A percentile compares a stretch with the other conserved stretches of the same genome.
Evolutionary conservation across 2,797 vertebrate genomes (phyloP).

Genomic region (Diplodus sargus): DNA sequence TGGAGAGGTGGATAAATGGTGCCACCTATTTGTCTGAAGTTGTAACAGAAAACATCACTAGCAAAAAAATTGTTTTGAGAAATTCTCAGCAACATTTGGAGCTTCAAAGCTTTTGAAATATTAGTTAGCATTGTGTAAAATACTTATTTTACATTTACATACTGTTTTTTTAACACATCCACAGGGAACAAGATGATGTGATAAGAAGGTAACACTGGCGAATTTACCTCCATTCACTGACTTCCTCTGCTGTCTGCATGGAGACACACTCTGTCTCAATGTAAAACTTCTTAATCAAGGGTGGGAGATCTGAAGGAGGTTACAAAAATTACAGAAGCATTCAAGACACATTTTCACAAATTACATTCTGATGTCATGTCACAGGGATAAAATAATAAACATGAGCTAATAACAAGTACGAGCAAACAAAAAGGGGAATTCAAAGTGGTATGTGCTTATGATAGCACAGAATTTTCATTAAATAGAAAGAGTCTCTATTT

Average conservation of each 20-base stretch:
- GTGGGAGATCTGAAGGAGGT: constrained; percentile 85
- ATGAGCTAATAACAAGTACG: not conserved
- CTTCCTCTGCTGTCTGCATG: constrained; percentile 86
- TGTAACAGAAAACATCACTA: not conserved
- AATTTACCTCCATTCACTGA: constrained; percentile 89
- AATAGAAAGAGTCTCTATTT: not conserved
- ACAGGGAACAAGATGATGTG: not conserved
- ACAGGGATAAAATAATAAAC: not conserved
- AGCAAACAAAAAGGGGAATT: not conserved
- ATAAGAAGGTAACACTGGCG: not conserved
- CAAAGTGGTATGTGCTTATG: too few relatives aligned
- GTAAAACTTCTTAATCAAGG: constrained; percentile 93
- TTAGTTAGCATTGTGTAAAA: not conserved
- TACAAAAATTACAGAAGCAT: not conserved
- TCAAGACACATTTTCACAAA: not conserved
- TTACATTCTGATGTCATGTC: not conserved
- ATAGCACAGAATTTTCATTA: not conserved
- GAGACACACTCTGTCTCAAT: constrained; percentile 85
- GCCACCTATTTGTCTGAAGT: constrained; percentile 8
- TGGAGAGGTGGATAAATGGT: constrained; percentile 1
- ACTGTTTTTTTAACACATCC: not conserved
- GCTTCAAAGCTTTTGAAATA: constrained; percentile 1
- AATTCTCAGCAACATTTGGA: not conserved
- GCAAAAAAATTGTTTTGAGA: not conserved
- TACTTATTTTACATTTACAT: not conserved